Evolutionary conservation across 2,888 invertebrate species (phyloP).

Genomic region (Ariolimax columbianus): DNA sequence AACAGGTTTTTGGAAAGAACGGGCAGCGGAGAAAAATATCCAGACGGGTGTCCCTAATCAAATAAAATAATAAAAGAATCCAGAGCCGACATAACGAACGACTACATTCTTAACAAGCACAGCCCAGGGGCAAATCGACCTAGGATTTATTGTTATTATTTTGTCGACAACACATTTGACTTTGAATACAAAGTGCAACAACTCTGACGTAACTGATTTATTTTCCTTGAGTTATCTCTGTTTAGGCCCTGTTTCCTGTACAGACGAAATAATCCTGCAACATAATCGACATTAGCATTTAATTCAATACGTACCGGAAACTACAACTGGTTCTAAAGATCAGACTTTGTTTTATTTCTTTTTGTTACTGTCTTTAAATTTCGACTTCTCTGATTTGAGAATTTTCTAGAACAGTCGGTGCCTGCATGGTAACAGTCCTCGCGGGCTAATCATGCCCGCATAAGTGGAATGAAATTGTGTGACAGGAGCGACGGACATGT

Average conservation of each 20-base stretch:
- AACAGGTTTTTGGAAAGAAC: not conserved
- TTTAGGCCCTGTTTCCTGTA: not conserved
- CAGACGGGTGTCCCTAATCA: not conserved
- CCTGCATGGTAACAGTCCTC: slow-evolving; percentile 28
- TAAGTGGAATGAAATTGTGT: slow-evolving; percentile 8
- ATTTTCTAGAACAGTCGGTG: slow-evolving; percentile 17
- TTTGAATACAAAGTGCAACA: slow-evolving; percentile 21
- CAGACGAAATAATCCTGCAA: slow-evolving; percentile 5
- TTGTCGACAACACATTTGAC: not conserved
- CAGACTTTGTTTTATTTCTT: slow-evolving; percentile 2
- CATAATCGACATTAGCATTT: slow-evolving; percentile 29
- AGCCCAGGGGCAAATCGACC: not conserved
- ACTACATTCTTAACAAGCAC: not conserved
- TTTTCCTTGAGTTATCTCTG: slow-evolving; percentile 1
- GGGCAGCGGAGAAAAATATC: not conserved
- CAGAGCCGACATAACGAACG: not conserved
- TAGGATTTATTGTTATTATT: slow-evolving; percentile 9
- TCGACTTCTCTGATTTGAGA: not conserved
- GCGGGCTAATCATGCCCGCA: slow-evolving; percentile 31
- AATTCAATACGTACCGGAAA: slow-evolving; percentile 14
- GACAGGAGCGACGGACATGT: slow-evolving; percentile 13
- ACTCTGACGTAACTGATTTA: not conserved
- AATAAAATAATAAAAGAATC: slow-evolving; percentile 7
- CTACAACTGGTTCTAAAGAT: not conserved
- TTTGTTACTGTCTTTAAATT: not conserved